Conservation (phyloP, 92 coral and sea anemone genomes). For the Blastomussa wellsi region DNA sequence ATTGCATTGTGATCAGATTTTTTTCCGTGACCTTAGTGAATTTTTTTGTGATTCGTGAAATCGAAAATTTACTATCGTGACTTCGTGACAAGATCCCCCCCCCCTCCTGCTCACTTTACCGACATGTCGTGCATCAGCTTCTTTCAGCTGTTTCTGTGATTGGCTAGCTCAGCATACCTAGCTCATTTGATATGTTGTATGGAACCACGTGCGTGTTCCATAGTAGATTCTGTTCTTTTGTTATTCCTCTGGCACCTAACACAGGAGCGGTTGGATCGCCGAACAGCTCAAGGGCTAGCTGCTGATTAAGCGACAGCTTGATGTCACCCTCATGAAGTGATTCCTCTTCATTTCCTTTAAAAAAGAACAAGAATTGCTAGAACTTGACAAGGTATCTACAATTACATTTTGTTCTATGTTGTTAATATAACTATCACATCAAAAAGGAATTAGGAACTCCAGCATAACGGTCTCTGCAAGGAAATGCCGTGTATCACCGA, state of each 20-base stretch:
- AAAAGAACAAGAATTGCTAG: background rate
- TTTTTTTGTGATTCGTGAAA: too few species aligned
- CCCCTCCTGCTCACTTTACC: too few species aligned
- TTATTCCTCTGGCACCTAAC: conserved; percentile 65
- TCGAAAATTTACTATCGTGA: too few species aligned
- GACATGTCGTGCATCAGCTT: too few species aligned
- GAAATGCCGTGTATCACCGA: too few species aligned
- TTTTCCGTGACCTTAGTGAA: too few species aligned
- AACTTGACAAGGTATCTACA: background rate
- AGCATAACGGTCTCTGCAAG: too few species aligned
- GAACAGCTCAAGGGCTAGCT: conserved; percentile 60
- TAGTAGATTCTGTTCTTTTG: conserved; percentile 58
- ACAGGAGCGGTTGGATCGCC: conserved; percentile 78
- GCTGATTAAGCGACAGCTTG: conserved; percentile 56
- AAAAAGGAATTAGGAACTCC: too few species aligned
- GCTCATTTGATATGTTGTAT: conserved; percentile 65
- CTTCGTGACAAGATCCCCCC: too few species aligned
- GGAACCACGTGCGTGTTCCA: conserved; percentile 73
- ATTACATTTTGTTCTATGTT: background rate
- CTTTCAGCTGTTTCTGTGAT: background rate
- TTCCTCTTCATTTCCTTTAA: conserved; percentile 57
- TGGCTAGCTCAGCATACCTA: conserved; percentile 49
- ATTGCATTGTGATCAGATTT: too few species aligned
- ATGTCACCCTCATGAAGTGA: conserved; percentile 87
- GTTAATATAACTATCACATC: background rate